These are phyloP conservation scores for Sinonovacula constricta DNA, from an alignment of 1,140 invertebrate genomes.

Conservation along the genomic window DNA sequence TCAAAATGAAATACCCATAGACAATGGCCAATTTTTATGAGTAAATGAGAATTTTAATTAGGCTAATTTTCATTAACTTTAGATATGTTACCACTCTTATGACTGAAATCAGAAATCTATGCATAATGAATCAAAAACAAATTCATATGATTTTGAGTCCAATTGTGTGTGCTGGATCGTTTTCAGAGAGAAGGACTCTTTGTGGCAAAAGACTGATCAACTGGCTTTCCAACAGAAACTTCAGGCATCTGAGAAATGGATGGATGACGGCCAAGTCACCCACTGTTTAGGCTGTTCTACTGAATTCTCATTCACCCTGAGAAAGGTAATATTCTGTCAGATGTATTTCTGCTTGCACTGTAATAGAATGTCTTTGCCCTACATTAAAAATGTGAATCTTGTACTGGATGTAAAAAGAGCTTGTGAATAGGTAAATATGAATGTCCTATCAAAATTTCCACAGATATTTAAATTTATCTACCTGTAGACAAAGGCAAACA, in stretches of 20 bases:
- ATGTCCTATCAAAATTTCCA: too few species aligned
- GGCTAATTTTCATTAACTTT: background rate
- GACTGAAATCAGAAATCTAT: too few species aligned
- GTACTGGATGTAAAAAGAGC: too few species aligned
- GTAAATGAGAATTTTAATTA: background rate
- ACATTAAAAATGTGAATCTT: too few species aligned
- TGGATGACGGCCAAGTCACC: slow-evolving; percentile 74
- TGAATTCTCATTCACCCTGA: slow-evolving; percentile 76
- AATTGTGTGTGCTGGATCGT: background rate
- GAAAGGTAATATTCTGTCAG: slow-evolving; percentile 79
- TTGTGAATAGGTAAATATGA: too few species aligned
- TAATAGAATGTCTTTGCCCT: too few species aligned
- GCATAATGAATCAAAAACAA: too few species aligned
- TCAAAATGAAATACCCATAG: background rate
- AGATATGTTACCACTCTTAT: background rate
- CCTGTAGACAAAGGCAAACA: too few species aligned
- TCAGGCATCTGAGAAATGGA: slow-evolving; percentile 76
- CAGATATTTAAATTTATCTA: too few species aligned
- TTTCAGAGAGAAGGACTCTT: slow-evolving; percentile 77
- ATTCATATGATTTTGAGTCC: background rate
- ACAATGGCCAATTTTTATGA: background rate
- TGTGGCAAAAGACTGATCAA: slow-evolving; percentile 78
- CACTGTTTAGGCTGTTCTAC: slow-evolving; percentile 76
- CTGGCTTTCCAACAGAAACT: slow-evolving; percentile 76
- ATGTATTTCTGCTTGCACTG: too few species aligned